phyloP scores from a whole-genome alignment of 2,113 vertebrate species.

The Eonycteris spelaea region DNA sequence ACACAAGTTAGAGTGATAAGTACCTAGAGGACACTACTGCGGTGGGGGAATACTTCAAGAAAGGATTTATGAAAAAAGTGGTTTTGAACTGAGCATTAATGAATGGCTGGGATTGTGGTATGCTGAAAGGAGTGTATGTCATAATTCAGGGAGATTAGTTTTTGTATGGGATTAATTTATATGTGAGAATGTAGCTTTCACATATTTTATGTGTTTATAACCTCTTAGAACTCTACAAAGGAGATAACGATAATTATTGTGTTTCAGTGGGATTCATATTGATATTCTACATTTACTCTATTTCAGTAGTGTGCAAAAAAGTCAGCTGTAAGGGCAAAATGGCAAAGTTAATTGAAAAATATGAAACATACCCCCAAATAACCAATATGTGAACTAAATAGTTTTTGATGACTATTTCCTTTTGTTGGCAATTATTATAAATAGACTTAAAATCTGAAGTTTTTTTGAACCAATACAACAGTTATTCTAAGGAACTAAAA shows the following conservation, averaged over 20 bases:
- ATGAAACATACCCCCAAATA: background rate
- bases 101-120: background rate
- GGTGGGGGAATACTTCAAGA: background rate
- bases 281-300: background rate
- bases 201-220: slow-evolving; percentile 18
- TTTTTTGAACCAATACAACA: background rate
- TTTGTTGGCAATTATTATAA: background rate
- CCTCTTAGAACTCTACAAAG: slow-evolving; percentile 4
- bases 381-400: slow-evolving; percentile 19
- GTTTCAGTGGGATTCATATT: background rate
- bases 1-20: background rate
- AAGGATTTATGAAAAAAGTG: background rate
- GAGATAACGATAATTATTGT: background rate
- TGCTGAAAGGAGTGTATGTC: background rate
- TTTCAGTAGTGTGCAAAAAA: background rate
- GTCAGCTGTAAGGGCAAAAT: background rate
- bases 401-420: background rate
- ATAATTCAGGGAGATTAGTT: background rate
- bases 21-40: background rate
- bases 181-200: slow-evolving; percentile 7
- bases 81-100: background rate
- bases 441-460: background rate
- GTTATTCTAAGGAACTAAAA: background rate
- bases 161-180: background rate
- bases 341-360: slow-evolving; percentile 6